phyloP scores from a whole-genome alignment of 1,140 invertebrate species.

The Papilio dardanus region DNA sequence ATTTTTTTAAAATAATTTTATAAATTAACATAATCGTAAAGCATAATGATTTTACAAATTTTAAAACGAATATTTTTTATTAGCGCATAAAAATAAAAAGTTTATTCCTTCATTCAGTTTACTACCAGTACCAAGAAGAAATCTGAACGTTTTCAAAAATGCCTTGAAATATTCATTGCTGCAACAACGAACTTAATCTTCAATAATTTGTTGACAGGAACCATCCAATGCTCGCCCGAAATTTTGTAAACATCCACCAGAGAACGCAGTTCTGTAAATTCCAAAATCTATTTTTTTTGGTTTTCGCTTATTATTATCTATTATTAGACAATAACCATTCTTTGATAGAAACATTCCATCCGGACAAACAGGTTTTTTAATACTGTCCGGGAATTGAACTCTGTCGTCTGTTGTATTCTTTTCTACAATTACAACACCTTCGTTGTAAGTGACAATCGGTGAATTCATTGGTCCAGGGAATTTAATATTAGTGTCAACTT shows the following conservation, averaged over 20 bases:
- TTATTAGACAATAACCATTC: slow-evolving; percentile 5
- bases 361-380: background rate
- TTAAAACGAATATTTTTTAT: background rate
- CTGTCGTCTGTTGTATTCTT: slow-evolving; percentile 9
- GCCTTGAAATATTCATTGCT: background rate
- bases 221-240: slow-evolving; percentile 20
- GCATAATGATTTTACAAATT: background rate
- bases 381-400: slow-evolving; percentile 11
- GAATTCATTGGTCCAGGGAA: slow-evolving; percentile 13
- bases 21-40: too few relatives aligned
- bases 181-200: background rate
- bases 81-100: background rate
- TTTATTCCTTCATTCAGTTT: background rate
- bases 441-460: background rate
- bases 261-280: background rate
- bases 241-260: slow-evolving; percentile 8
- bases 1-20: too few relatives aligned
- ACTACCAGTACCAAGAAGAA: background rate
- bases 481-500: background rate
- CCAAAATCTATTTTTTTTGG: background rate
- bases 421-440: slow-evolving; percentile 6
- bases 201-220: slow-evolving; percentile 6
- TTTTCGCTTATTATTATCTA: too few relatives aligned
- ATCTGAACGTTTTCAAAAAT: background rate
- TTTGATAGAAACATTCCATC: background rate